Evolutionary conservation across 2,797 vertebrate genomes (phyloP).

Genomic region (Sebastes steindachneri): DNA sequence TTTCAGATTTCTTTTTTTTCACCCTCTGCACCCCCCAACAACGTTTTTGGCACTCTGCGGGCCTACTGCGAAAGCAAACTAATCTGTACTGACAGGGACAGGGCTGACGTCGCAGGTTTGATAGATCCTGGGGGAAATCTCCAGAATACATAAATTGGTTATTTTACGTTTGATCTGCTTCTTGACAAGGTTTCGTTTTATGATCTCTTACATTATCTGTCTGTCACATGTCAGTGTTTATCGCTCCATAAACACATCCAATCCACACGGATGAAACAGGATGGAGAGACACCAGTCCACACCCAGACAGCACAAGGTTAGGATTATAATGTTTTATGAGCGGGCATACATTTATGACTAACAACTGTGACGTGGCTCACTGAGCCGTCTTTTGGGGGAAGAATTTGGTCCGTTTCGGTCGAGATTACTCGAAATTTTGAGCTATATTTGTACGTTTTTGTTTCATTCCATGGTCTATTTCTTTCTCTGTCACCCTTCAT

Average conservation of each 20-base stretch:
- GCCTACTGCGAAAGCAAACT: constrained; percentile 42
- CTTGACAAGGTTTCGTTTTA: constrained; percentile 69
- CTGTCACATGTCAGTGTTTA: constrained; percentile 70
- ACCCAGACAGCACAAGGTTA: constrained; percentile 25
- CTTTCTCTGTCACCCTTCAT: neutral
- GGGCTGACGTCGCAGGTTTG: constrained; percentile 41
- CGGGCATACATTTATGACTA: constrained; percentile 6
- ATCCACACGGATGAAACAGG: constrained; percentile 28
- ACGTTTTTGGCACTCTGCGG: constrained; percentile 18
- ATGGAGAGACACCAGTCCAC: constrained; percentile 2
- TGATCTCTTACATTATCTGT: constrained; percentile 73
- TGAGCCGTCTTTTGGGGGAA: constrained; percentile 6
- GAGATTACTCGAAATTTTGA: neutral
- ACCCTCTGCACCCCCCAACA: neutral
- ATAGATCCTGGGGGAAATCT: constrained; percentile 74
- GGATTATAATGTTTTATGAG: constrained; percentile 17
- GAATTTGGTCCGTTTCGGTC: neutral
- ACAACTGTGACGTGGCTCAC: neutral
- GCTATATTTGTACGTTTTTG: neutral
- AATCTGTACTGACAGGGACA: constrained; percentile 66
- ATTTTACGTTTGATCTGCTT: constrained; percentile 67
- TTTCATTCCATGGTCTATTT: neutral
- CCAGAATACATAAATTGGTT: constrained; percentile 59
- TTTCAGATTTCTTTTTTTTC: neutral
- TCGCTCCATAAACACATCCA: constrained; percentile 53